Conservation (phyloP, 2,113 vertebrate genomes). For the Acrocephalus kingi region DNA sequence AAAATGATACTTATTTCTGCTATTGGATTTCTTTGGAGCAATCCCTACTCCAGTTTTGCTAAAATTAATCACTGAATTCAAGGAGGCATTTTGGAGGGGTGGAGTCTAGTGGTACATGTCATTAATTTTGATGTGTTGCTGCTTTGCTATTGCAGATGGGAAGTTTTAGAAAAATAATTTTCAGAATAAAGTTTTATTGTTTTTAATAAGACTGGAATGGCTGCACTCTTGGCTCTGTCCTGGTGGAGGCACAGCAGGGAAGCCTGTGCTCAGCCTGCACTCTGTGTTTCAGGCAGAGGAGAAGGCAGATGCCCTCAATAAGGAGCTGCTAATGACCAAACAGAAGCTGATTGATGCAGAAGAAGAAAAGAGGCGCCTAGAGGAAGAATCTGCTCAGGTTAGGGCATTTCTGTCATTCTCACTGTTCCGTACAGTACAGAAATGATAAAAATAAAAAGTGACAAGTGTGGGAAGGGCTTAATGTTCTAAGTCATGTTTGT, state of each 20-base stretch:
- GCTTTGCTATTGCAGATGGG: background rate
- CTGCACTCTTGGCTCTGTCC: background rate
- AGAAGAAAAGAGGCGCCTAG: constrained; percentile 93
- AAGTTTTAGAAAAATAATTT: background rate
- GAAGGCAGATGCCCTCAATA: constrained; percentile 95
- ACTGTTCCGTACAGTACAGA: background rate
- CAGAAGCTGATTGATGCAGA: constrained; percentile 97
- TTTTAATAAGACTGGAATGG: background rate
- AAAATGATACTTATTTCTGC: background rate
- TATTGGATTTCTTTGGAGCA: background rate
- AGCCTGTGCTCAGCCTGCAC: background rate
- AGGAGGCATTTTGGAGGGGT: background rate
- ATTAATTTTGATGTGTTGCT: background rate
- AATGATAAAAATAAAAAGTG: background rate
- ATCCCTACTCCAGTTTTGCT: background rate
- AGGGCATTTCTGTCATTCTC: background rate
- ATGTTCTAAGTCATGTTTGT: background rate
- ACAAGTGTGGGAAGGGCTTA: constrained; percentile 11
- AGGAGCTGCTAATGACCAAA: constrained; percentile 97
- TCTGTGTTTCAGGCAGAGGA: constrained; percentile 88
- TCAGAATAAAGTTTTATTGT: background rate
- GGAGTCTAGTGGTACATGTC: background rate
- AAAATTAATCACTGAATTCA: background rate
- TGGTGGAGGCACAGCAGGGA: background rate
- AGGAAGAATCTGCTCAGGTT: constrained; percentile 95